phyloP scores from a whole-genome alignment of 2,113 vertebrate species.

The Myiopsitta monachus region DNA sequence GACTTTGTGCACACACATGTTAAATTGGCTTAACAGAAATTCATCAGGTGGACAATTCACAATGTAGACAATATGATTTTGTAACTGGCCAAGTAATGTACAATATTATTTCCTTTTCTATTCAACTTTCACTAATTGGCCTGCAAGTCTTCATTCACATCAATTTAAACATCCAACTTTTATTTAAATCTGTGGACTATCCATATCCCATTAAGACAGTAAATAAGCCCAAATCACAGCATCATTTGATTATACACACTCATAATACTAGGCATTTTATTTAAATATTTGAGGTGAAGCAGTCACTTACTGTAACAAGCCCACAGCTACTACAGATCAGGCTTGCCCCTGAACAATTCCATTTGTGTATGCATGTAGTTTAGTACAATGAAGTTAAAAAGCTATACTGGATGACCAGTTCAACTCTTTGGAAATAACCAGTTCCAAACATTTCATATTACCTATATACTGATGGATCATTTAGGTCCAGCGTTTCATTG shows the following conservation, averaged over 20 bases:
- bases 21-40: not conserved
- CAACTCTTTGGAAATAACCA: not conserved
- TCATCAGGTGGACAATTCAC: not conserved
- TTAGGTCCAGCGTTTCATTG: slow-evolving; percentile 90
- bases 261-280: not conserved
- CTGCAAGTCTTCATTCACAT: not conserved
- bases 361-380: not conserved
- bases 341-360: not conserved
- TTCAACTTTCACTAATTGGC: not conserved
- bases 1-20: not conserved
- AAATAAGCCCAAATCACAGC: not conserved
- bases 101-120: not conserved
- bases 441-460: slow-evolving; percentile 31
- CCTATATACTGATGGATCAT: slow-evolving; percentile 88
- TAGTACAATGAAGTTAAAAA: not conserved
- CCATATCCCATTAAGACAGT: not conserved
- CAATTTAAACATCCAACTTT: not conserved
- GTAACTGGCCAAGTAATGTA: not conserved
- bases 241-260: not conserved
- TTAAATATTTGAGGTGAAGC: not conserved
- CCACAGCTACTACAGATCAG: not conserved
- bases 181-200: not conserved
- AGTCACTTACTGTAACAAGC: not conserved
- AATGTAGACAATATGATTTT: not conserved
- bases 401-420: not conserved